These are phyloP conservation scores for Miltochrista miniata DNA, from an alignment of 2,888 invertebrate genomes.

Conservation along the genomic window DNA sequence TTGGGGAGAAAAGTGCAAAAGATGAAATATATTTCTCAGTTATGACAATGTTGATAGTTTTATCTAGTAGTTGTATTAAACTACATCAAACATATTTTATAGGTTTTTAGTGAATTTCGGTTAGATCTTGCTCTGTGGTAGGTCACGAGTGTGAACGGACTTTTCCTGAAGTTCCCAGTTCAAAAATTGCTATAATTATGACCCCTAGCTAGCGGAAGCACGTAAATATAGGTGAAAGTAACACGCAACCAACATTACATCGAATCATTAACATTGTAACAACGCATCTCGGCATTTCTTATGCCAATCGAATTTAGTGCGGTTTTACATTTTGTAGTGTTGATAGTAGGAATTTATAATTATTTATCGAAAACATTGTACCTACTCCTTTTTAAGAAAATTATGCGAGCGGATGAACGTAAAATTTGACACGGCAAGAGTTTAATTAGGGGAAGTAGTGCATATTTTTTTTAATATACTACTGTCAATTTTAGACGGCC, in stretches of 20 bases:
- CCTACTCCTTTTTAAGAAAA: too few species aligned
- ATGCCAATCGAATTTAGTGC: background rate
- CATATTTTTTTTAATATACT: too few species aligned
- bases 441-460: too few species aligned
- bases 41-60: slow-evolving; percentile 6
- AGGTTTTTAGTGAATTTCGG: background rate
- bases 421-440: too few species aligned
- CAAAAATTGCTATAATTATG: slow-evolving; percentile 15
- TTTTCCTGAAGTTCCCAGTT: slow-evolving; percentile 1
- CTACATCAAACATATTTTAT: background rate
- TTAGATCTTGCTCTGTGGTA: background rate
- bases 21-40: slow-evolving; percentile 10
- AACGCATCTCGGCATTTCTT: slow-evolving; percentile 6
- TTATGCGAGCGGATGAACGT: too few species aligned
- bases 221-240: slow-evolving; percentile 11
- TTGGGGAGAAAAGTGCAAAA: too few species aligned
- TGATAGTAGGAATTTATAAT: too few species aligned
- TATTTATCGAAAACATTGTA: too few species aligned
- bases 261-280: slow-evolving; percentile 8
- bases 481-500: too few species aligned
- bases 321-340: background rate
- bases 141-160: background rate
- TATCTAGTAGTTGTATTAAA: slow-evolving; percentile 6
- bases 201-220: slow-evolving; percentile 7
- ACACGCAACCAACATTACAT: slow-evolving; percentile 11